These are phyloP conservation scores for Eristalinus sepulchralis DNA, from an alignment of 2,888 invertebrate species.

Conservation along the genomic window DNA sequence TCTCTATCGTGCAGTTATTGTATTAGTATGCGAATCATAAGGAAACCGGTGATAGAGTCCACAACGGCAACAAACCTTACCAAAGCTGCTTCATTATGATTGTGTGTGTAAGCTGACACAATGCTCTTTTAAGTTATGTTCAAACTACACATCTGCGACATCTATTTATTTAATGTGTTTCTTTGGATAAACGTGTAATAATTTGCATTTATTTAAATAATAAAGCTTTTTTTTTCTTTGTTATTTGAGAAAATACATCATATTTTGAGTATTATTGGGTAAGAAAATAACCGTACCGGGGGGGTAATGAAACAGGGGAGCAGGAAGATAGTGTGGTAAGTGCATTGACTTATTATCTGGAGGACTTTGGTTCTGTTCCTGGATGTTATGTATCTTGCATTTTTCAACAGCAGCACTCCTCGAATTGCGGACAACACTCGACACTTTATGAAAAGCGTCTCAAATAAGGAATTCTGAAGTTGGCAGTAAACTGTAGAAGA, in stretches of 20 bases:
- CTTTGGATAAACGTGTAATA: constrained; percentile 41
- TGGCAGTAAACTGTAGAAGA: too few relatives aligned
- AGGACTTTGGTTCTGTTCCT: neutral
- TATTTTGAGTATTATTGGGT: neutral
- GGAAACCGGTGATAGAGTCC: constrained; percentile 17
- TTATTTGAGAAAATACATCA: constrained; percentile 13
- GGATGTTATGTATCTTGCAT: too few relatives aligned
- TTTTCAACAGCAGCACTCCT: too few relatives aligned
- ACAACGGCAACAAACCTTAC: constrained; percentile 26
- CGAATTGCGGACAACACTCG: too few relatives aligned
- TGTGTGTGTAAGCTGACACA: constrained; percentile 34
- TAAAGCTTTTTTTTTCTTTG: constrained; percentile 36
- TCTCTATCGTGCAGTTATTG: neutral
- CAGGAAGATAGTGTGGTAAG: too few relatives aligned
- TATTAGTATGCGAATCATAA: constrained; percentile 27
- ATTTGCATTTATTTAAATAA: constrained; percentile 48
- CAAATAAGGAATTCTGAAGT: too few relatives aligned
- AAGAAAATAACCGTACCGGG: too few relatives aligned
- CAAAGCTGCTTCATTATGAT: constrained; percentile 61
- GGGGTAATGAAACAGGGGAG: too few relatives aligned
- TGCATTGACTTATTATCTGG: too few relatives aligned
- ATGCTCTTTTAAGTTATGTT: constrained; percentile 31
- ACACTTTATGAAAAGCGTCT: too few relatives aligned
- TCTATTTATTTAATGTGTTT: constrained; percentile 46
- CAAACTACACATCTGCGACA: constrained; percentile 28